Conservation (phyloP, 2,888 invertebrate species). For the Brachyopa scutellaris region DNA sequence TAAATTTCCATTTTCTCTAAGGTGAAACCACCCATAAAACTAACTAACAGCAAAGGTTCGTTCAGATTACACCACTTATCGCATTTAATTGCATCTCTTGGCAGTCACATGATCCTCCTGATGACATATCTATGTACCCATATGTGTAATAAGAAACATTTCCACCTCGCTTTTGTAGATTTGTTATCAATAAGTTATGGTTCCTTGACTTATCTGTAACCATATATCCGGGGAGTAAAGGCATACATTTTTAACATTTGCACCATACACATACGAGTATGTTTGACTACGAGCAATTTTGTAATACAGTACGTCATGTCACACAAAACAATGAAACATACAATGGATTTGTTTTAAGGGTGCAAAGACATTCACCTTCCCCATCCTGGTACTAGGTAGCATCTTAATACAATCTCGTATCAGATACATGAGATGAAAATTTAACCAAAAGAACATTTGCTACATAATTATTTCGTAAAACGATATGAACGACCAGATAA, state of each 20-base stretch:
- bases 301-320: conserved; percentile 5
- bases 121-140: no score
- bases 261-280: background rate
- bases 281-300: background rate
- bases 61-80: conserved; percentile 1
- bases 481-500: no score
- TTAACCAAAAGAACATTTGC: conserved; percentile 3
- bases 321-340: conserved; percentile 4
- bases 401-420: conserved; percentile 33
- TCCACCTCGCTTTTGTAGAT: background rate
- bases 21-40: no score
- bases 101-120: conserved; percentile 3
- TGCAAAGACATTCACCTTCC: background rate
- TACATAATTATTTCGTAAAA: background rate
- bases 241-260: background rate
- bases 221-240: background rate
- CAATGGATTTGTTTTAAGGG: background rate
- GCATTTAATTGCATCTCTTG: conserved; percentile 5
- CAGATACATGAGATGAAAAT: conserved; percentile 24
- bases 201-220: background rate
- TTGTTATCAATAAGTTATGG: conserved; percentile 16
- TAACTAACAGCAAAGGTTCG: background rate
- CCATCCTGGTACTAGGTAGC: no score
- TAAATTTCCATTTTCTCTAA: no score
- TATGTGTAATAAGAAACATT: conserved; percentile 7